Conservation (phyloP, 2,113 vertebrate genomes). For the Marmota monax region DNA sequence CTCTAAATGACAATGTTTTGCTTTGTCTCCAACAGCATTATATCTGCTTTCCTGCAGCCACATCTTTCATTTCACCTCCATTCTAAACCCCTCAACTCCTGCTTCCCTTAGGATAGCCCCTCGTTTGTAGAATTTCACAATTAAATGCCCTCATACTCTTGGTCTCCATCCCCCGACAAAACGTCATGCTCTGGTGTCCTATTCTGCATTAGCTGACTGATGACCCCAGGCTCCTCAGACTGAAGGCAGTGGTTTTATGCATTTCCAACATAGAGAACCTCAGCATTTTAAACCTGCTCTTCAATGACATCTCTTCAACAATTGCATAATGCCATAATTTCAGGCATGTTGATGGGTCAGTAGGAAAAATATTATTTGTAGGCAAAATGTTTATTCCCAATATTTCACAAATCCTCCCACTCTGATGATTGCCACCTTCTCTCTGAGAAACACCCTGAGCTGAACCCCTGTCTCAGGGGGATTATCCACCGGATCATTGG, state of each 20-base stretch:
- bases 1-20: neutral
- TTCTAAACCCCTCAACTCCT: neutral
- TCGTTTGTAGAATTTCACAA: neutral
- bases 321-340: neutral
- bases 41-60: neutral
- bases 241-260: neutral
- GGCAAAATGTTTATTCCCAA: slow-evolving; percentile 6
- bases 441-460: slow-evolving; percentile 56
- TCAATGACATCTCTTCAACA: neutral
- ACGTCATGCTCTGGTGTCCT: neutral
- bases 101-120: neutral
- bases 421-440: neutral
- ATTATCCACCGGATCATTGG: neutral
- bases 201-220: neutral
- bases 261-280: neutral
- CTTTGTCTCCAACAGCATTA: neutral
- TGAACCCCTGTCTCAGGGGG: slow-evolving; percentile 3
- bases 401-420: slow-evolving; percentile 60
- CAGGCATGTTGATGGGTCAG: neutral
- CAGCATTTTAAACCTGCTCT: neutral
- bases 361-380: slow-evolving; percentile 38
- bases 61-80: neutral
- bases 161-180: neutral
- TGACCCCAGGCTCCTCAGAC: neutral
- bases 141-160: neutral